A percentile compares a stretch with the other conserved stretches of the same genome.
Conservation (phyloP, 2,797 vertebrate species). For the Microctenopoma steveboyesi region DNA sequence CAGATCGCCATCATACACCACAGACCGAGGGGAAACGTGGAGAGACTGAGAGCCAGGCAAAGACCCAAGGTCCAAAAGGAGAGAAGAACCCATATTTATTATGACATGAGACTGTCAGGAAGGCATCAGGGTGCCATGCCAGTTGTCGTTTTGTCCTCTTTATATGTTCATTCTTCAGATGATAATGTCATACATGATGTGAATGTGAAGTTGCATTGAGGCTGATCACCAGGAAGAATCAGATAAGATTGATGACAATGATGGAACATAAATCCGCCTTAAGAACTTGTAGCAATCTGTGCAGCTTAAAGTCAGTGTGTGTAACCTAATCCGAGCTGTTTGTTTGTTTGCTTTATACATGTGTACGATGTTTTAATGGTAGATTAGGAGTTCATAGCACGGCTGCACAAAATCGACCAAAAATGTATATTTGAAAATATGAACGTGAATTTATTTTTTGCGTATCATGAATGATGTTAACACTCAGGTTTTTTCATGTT, state of each 20-base stretch:
- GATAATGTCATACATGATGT: conserved; percentile 27
- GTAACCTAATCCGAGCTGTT: conserved; percentile 34
- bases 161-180: conserved; percentile 24
- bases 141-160: conserved; percentile 30
- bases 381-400: conserved; percentile 7
- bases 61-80: conserved; percentile 16
- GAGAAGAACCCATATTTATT: conserved; percentile 51
- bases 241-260: conserved; percentile 22
- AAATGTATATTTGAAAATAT: conserved; percentile 62
- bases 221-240: conserved; percentile 10
- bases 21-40: conserved; percentile 19
- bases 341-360: conserved; percentile 23
- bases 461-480: conserved; percentile 13
- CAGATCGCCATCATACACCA: conserved; percentile 8
- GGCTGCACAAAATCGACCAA: conserved; percentile 60
- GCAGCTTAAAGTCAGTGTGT: conserved; percentile 17
- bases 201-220: conserved; percentile 39
- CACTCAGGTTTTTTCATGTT: conserved; percentile 51
- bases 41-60: conserved; percentile 28
- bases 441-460: conserved; percentile 32
- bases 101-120: conserved; percentile 25
- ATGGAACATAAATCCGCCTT: conserved; percentile 65
- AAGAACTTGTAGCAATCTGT: conserved; percentile 61
- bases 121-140: conserved; percentile 19
- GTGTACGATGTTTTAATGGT: conserved; percentile 3